phyloP scores from a whole-genome alignment of 2,888 invertebrate species.

The Papilio gigon region DNA sequence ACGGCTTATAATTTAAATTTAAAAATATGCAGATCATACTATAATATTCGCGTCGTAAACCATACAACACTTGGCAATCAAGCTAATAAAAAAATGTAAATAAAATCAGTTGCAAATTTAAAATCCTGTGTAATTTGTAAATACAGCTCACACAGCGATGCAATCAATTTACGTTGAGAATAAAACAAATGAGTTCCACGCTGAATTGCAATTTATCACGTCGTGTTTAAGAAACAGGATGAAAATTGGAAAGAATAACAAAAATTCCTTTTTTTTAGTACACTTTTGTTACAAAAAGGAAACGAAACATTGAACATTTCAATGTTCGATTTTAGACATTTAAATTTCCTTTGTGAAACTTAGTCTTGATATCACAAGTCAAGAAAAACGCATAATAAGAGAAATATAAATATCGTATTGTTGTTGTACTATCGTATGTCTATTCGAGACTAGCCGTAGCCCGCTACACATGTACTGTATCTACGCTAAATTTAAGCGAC shows the following conservation, averaged over 20 bases:
- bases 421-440: not conserved
- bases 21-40: not conserved
- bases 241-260: not conserved
- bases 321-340: not conserved
- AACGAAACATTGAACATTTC: not conserved
- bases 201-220: constrained; percentile 11
- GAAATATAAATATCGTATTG: not conserved
- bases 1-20: too few species aligned
- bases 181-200: constrained; percentile 17
- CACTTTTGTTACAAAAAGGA: not conserved
- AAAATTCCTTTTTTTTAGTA: not conserved
- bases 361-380: too few species aligned
- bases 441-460: too few species aligned
- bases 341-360: not conserved
- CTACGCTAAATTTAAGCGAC: too few species aligned
- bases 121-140: constrained; percentile 9
- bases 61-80: not conserved
- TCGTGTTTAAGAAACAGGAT: constrained; percentile 4
- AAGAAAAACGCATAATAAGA: too few species aligned
- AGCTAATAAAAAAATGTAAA: not conserved
- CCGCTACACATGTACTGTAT: too few species aligned
- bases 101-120: constrained; percentile 9
- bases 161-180: constrained; percentile 14
- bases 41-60: not conserved
- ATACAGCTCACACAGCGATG: not conserved